Evolutionary conservation across 2,113 vertebrate species (phyloP).

Genomic region (Mola mola): DNA sequence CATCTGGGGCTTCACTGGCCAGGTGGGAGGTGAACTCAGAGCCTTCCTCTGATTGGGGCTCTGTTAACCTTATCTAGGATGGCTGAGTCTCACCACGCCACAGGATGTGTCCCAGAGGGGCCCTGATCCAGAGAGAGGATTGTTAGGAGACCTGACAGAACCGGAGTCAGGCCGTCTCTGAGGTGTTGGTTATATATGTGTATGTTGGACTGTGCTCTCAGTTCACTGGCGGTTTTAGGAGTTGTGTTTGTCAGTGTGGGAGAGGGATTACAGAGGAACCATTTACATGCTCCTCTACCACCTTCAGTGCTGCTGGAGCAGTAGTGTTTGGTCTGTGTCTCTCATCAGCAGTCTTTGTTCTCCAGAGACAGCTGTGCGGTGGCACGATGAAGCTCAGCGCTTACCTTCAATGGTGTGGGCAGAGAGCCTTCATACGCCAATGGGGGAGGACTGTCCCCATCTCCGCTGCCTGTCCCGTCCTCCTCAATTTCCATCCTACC

Average conservation of each 20-base stretch:
- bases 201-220: constrained; percentile 42
- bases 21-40: constrained; percentile 38
- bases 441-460: constrained; percentile 70
- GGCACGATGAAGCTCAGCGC: constrained; percentile 88
- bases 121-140: constrained; percentile 37
- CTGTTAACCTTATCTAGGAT: constrained; percentile 12
- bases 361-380: constrained; percentile 92
- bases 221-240: constrained; percentile 51
- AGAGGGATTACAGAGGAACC: constrained; percentile 51
- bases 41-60: constrained; percentile 16
- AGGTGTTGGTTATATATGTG: constrained; percentile 45
- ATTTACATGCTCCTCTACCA: constrained; percentile 54
- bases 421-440: constrained; percentile 60
- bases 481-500: constrained; percentile 69
- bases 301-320: constrained; percentile 41
- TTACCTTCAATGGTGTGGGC: constrained; percentile 76
- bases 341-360: constrained; percentile 89
- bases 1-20: constrained; percentile 53
- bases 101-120: constrained; percentile 42
- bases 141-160: constrained; percentile 16
- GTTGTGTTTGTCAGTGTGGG: constrained; percentile 59
- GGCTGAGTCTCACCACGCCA: constrained; percentile 27
- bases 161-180: constrained; percentile 35
- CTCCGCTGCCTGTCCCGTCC: constrained; percentile 64
- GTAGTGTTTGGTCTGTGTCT: constrained; percentile 56